A percentile compares a stretch with the other conserved stretches of the same genome.
Conservation (phyloP, 2,113 vertebrate genomes). For the Dermatemys mawii region DNA sequence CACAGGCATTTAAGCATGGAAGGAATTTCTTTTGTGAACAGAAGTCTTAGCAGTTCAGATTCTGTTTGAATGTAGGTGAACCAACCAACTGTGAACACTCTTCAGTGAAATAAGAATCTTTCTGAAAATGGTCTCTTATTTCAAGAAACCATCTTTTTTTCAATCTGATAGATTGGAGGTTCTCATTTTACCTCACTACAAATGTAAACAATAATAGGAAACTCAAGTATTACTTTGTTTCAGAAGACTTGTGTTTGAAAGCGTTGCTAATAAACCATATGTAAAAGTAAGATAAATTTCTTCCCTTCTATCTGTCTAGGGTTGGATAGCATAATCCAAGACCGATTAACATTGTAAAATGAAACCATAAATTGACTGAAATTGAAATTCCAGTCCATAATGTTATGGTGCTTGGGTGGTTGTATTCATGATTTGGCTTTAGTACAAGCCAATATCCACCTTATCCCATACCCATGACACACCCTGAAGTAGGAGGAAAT, state of each 20-base stretch:
- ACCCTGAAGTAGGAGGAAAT: neutral
- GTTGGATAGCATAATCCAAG: neutral
- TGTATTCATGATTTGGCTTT: neutral
- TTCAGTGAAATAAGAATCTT: neutral
- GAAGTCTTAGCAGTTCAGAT: neutral
- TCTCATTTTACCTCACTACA: neutral
- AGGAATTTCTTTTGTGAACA: slow-evolving; percentile 33
- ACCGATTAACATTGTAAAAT: neutral
- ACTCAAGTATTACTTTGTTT: neutral
- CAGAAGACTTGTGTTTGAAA: neutral
- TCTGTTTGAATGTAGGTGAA: slow-evolving; percentile 33
- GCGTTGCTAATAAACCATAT: neutral
- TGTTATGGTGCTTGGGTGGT: neutral
- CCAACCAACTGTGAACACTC: neutral
- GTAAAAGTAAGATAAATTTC: neutral
- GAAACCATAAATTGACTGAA: neutral
- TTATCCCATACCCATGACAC: neutral
- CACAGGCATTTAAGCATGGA: neutral
- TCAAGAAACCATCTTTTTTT: neutral
- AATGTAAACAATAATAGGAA: neutral
- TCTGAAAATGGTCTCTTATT: neutral
- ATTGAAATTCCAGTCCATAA: neutral
- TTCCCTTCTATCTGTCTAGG: neutral
- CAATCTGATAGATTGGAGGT: neutral
- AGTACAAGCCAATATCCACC: neutral